Evolutionary conservation across 1,140 invertebrate genomes (phyloP).

Genomic region (Dendrolimus punctatus): DNA sequence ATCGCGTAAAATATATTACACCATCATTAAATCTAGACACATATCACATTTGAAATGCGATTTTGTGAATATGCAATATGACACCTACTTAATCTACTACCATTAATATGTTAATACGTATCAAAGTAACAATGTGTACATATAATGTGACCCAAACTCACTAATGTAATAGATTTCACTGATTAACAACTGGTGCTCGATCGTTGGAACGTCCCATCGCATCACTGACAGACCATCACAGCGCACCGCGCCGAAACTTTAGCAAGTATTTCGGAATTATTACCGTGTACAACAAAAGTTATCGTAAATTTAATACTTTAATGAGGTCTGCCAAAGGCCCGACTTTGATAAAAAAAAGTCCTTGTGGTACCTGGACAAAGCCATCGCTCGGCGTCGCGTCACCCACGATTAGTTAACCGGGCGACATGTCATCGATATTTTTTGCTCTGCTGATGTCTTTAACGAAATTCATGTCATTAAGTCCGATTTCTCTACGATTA

Average conservation of each 20-base stretch:
- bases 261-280: conserved; percentile 28
- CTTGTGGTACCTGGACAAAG: conserved; percentile 37
- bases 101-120: neutral
- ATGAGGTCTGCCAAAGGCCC: conserved; percentile 42
- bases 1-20: no score
- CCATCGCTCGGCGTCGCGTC: conserved; percentile 20
- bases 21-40: no score
- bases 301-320: conserved; percentile 63
- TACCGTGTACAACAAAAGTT: conserved; percentile 26
- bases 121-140: conserved; percentile 2
- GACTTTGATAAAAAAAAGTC: conserved; percentile 36
- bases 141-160: conserved; percentile 8
- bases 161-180: conserved; percentile 4
- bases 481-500: conserved; percentile 66
- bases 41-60: no score
- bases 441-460: conserved; percentile 58
- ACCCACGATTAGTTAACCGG: conserved; percentile 34
- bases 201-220: conserved; percentile 2
- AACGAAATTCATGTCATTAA: conserved; percentile 66
- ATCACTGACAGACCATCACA: neutral
- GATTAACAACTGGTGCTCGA: neutral
- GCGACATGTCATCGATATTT: conserved; percentile 53
- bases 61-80: no score
- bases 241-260: conserved; percentile 12
- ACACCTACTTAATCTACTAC: no score